Evolutionary conservation across 2,888 invertebrate genomes (phyloP).

Genomic region (Sminthurinus aureus): DNA sequence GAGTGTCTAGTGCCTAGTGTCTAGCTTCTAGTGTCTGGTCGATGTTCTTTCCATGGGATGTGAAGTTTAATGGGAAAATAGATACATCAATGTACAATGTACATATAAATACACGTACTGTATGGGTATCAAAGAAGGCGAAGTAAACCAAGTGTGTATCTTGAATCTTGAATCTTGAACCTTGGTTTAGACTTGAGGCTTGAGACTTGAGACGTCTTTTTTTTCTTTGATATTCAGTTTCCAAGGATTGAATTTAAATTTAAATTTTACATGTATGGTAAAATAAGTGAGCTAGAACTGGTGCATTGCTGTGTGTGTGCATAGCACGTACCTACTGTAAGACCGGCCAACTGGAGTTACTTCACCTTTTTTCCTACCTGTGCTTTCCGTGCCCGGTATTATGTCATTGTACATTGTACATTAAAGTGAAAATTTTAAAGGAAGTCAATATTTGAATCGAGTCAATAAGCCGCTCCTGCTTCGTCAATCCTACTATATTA

Average conservation of each 20-base stretch:
- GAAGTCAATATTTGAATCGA: slow-evolving; percentile 7
- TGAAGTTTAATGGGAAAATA: too few relatives aligned
- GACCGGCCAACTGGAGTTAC: too few relatives aligned
- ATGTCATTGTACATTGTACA: neutral
- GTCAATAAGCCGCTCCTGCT: neutral
- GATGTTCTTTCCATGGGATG: too few relatives aligned
- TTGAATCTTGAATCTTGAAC: too few relatives aligned
- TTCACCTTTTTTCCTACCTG: neutral
- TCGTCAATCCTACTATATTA: neutral
- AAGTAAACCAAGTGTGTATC: too few relatives aligned
- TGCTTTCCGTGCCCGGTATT: neutral
- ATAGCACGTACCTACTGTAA: too few relatives aligned
- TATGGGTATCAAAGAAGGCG: neutral
- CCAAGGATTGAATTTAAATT: neutral
- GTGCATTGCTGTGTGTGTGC: too few relatives aligned
- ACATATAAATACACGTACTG: neutral
- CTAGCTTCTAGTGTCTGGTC: too few relatives aligned
- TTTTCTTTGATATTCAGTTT: neutral
- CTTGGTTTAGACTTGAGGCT: neutral
- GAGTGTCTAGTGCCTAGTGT: too few relatives aligned
- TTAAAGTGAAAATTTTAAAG: slow-evolving; percentile 1
- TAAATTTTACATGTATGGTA: neutral
- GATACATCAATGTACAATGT: neutral
- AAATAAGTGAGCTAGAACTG: neutral
- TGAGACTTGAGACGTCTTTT: neutral